Evolutionary conservation across 2,888 invertebrate species (phyloP).

Genomic region (Thelaira solivaga): DNA sequence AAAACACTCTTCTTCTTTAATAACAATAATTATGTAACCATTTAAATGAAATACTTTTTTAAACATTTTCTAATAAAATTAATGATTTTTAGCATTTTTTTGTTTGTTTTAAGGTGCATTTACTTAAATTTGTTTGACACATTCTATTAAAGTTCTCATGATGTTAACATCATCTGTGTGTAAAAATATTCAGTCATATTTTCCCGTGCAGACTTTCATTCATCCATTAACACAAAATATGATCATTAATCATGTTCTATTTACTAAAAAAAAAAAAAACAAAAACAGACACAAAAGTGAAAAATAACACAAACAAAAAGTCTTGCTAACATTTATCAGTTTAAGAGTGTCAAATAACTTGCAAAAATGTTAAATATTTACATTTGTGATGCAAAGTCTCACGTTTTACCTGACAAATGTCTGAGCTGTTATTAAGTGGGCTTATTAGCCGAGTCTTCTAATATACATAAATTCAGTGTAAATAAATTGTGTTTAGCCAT

Average conservation of each 20-base stretch:
- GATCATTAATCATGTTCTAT: constrained; percentile 47
- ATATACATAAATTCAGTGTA: not conserved
- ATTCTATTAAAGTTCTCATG: not conserved
- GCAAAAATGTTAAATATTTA: no score
- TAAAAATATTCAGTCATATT: not conserved
- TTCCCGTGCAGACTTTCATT: not conserved
- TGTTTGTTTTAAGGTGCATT: not conserved
- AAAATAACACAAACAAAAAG: constrained; percentile 29
- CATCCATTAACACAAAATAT: constrained; percentile 36
- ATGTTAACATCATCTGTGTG: not conserved
- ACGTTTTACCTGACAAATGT: constrained; percentile 59
- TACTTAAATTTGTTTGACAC: not conserved
- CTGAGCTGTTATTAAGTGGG: constrained; percentile 53
- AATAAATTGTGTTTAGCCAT: no score
- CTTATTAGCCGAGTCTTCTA: constrained; percentile 43
- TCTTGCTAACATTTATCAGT: constrained; percentile 55
- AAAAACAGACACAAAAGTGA: not conserved
- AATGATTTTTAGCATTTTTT: not conserved
- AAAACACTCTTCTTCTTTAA: not conserved
- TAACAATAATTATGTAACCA: no score
- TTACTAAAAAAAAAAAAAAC: no score
- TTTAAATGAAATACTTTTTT: not conserved
- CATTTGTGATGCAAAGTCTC: constrained; percentile 21
- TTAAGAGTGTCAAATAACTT: constrained; percentile 45
- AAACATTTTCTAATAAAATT: not conserved